These are phyloP conservation scores for Branchellion lobata DNA, from an alignment of 2,888 invertebrate genomes.

Conservation along the genomic window DNA sequence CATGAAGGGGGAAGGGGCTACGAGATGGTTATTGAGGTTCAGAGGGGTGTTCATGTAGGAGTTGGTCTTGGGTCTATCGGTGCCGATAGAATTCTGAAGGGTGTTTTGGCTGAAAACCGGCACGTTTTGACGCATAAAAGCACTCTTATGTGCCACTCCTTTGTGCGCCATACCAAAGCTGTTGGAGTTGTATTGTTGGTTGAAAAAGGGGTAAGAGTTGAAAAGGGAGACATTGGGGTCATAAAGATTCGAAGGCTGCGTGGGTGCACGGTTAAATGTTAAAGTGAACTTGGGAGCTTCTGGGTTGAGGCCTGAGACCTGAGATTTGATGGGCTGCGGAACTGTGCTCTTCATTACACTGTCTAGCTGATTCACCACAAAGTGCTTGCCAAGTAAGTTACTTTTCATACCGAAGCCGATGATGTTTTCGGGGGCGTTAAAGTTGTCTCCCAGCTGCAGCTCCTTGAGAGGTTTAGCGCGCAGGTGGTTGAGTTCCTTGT, in stretches of 20 bases:
- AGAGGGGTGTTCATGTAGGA: no score
- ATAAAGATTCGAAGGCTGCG: background rate
- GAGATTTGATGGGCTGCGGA: background rate
- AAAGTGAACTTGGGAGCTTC: conserved; percentile 75
- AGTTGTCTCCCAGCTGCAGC: background rate
- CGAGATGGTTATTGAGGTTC: no score
- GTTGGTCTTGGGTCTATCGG: no score
- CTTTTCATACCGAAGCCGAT: background rate
- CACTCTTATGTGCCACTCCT: no score
- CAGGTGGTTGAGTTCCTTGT: background rate
- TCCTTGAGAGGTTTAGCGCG: background rate
- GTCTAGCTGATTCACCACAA: background rate
- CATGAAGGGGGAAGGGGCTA: background rate
- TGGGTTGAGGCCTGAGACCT: conserved; percentile 71
- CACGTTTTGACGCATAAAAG: no score
- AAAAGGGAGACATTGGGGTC: background rate
- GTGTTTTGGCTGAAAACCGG: no score
- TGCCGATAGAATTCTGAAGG: no score
- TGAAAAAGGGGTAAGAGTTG: background rate
- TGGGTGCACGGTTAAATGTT: background rate
- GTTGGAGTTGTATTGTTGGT: background rate
- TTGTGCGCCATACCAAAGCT: no score
- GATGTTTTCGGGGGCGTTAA: background rate
- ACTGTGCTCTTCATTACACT: no score
- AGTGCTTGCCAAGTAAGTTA: background rate